Evolutionary conservation across 2,888 invertebrate genomes (phyloP).

Genomic region (Vannuccia rotundouncinata): DNA sequence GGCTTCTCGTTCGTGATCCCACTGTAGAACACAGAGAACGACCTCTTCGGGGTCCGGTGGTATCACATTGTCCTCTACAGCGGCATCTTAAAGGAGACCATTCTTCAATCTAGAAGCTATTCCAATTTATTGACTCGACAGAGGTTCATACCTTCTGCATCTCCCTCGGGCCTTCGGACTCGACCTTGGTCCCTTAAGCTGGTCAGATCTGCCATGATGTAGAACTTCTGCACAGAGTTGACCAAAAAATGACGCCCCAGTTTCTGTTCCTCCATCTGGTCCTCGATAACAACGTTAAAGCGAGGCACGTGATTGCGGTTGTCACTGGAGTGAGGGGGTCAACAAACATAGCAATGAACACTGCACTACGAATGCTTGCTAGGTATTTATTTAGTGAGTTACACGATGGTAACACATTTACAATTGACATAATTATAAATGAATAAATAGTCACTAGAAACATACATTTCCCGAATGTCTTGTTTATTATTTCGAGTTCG

Average conservation of each 20-base stretch:
- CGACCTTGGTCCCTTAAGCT: not conserved
- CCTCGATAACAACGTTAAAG: conserved; percentile 12
- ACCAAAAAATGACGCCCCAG: not conserved
- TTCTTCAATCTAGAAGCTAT: too few species aligned
- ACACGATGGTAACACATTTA: too few species aligned
- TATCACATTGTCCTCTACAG: not conserved
- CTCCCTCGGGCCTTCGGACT: not conserved
- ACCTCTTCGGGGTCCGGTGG: not conserved
- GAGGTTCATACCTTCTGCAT: too few species aligned
- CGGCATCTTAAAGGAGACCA: too few species aligned
- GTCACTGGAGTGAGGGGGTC: too few species aligned
- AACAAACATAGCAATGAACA: too few species aligned
- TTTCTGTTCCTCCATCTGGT: conserved; percentile 12
- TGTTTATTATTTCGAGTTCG: not conserved
- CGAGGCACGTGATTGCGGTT: not conserved
- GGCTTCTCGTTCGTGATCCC: not conserved
- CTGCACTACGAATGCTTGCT: too few species aligned
- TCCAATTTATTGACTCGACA: too few species aligned
- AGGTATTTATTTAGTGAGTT: too few species aligned
- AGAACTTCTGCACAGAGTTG: not conserved
- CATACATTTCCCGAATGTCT: not conserved
- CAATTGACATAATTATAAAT: too few species aligned
- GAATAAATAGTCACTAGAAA: too few species aligned
- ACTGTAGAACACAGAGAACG: not conserved
- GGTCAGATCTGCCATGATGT: conserved; percentile 25